Evolutionary conservation across 2,888 invertebrate genomes (phyloP).

Genomic region (Troglohyphantes excavatus): DNA sequence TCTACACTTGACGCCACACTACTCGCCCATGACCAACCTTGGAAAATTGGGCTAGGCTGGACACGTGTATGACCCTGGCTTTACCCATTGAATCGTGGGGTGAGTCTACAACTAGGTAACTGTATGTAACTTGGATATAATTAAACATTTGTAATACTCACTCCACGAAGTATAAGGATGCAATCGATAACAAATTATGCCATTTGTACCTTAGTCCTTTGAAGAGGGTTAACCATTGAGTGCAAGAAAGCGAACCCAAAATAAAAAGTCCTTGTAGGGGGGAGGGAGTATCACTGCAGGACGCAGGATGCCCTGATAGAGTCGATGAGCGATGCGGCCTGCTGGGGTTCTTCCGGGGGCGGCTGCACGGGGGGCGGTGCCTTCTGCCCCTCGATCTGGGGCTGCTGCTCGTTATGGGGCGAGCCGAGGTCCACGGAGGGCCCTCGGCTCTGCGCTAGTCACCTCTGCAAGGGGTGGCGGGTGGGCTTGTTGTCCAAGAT

Average conservation of each 20-base stretch:
- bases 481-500: conserved; percentile 95
- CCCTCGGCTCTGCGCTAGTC: conserved; percentile 76
- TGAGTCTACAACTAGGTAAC: too few species aligned
- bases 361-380: neutral
- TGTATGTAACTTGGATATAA: too few species aligned
- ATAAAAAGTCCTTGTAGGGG: neutral
- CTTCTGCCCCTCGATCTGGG: conserved; percentile 3
- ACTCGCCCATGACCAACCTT: too few species aligned
- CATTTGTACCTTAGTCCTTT: neutral
- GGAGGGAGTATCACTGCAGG: conserved; percentile 45
- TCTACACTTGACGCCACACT: too few species aligned
- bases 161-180: too few species aligned
- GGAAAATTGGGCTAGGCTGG: too few species aligned
- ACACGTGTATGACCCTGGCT: too few species aligned
- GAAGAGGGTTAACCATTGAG: neutral
- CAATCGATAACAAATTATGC: too few species aligned
- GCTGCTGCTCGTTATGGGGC: conserved; percentile 33
- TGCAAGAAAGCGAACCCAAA: neutral
- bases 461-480: conserved; percentile 75
- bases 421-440: conserved; percentile 74
- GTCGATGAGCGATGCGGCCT: conserved; percentile 42
- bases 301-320: conserved; percentile 61
- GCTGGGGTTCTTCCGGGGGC: conserved; percentile 26
- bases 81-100: too few species aligned
- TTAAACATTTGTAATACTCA: too few species aligned